phyloP scores from a whole-genome alignment of 2,113 vertebrate species.

The Scalopus aquaticus region DNA sequence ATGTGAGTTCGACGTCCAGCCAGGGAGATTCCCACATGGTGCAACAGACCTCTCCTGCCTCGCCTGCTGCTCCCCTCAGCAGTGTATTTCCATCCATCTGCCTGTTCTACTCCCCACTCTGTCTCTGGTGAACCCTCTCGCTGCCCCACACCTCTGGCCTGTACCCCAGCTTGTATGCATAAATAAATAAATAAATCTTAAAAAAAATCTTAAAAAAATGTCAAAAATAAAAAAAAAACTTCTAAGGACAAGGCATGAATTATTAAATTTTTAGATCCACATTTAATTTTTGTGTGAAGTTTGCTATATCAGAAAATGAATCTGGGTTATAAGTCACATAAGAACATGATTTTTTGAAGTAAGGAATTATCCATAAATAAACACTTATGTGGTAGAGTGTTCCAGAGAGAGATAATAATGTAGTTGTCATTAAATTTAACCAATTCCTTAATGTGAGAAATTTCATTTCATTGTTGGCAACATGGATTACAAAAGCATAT shows the following conservation, averaged over 20 bases:
- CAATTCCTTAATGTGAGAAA: slow-evolving; percentile 63
- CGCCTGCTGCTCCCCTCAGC: no score
- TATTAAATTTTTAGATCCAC: slow-evolving; percentile 13
- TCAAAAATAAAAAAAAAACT: no score
- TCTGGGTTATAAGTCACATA: not conserved
- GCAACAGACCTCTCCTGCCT: no score
- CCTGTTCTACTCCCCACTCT: no score
- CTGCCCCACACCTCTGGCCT: no score
- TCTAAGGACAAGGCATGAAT: not conserved
- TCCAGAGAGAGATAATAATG: not conserved
- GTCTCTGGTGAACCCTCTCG: no score
- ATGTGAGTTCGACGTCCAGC: no score
- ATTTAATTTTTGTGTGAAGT: slow-evolving; percentile 13
- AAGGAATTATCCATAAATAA: slow-evolving; percentile 54
- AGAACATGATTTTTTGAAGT: not conserved
- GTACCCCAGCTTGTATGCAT: no score
- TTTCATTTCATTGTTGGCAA: slow-evolving; percentile 57
- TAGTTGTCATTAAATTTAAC: slow-evolving; percentile 58
- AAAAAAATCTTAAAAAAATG: no score
- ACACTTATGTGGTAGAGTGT: not conserved
- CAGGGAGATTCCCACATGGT: no score
- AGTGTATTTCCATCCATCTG: no score
- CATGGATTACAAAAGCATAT: slow-evolving; percentile 75
- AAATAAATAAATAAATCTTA: no score
- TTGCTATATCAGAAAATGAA: slow-evolving; percentile 55